Conservation (phyloP, 2,888 invertebrate genomes). For the Agelastica alni region DNA sequence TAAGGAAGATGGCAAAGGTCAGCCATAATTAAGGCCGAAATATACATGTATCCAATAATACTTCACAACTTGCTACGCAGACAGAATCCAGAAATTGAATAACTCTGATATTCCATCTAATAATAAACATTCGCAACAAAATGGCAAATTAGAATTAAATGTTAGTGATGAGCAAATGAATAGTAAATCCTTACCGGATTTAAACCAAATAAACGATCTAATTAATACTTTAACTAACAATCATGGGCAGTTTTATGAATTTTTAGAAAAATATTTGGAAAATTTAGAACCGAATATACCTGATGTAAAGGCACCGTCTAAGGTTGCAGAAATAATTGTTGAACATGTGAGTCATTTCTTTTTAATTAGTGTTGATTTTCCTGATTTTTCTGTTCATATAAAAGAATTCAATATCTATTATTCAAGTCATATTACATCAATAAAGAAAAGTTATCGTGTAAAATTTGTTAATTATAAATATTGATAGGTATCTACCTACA, state of each 20-base stretch:
- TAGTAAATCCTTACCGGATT: constrained; percentile 49
- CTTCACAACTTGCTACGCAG: too few relatives aligned
- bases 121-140: constrained; percentile 8
- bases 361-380: too few relatives aligned
- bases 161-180: background rate
- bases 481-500: too few relatives aligned
- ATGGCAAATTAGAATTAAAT: constrained; percentile 18
- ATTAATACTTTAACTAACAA: constrained; percentile 76
- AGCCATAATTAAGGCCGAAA: constrained; percentile 22
- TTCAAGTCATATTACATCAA: too few relatives aligned
- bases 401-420: too few relatives aligned
- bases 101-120: too few relatives aligned
- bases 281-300: constrained; percentile 66
- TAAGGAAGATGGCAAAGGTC: constrained; percentile 10
- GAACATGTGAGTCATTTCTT: constrained; percentile 65
- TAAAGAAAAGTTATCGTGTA: too few relatives aligned
- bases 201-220: constrained; percentile 68
- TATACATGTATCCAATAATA: constrained; percentile 5
- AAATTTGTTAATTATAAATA: too few relatives aligned
- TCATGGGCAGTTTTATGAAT: constrained; percentile 76
- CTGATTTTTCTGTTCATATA: too few relatives aligned
- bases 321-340: constrained; percentile 70
- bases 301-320: constrained; percentile 46
- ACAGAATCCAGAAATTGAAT: too few relatives aligned
- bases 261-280: constrained; percentile 71